Evolutionary conservation across 2,113 vertebrate species (phyloP).

Genomic region (Dunckerocampus dactyliophorus): DNA sequence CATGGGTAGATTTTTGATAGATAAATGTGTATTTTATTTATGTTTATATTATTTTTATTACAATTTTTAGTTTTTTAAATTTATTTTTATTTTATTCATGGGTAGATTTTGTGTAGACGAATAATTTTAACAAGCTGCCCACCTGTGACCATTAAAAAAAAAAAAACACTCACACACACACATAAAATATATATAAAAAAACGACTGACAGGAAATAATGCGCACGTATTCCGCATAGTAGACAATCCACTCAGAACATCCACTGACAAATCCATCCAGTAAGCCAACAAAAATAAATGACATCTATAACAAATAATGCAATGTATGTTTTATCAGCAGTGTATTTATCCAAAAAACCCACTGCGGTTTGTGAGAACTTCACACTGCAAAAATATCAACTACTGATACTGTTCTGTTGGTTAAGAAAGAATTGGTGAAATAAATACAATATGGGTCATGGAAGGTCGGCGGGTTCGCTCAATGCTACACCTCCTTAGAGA

Average conservation of each 20-base stretch:
- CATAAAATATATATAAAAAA: neutral
- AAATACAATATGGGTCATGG: slow-evolving; percentile 22
- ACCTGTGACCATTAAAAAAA: slow-evolving; percentile 23
- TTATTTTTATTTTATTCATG: neutral
- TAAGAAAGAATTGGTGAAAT: slow-evolving; percentile 13
- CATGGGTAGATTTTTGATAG: too few species aligned
- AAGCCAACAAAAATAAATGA: neutral
- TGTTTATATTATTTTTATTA: too few species aligned
- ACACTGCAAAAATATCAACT: slow-evolving; percentile 1
- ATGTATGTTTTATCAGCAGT: slow-evolving; percentile 3
- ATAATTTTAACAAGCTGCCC: slow-evolving; percentile 2
- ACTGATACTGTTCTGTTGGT: neutral
- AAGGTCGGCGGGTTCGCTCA: slow-evolving; percentile 19
- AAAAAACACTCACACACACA: too few species aligned
- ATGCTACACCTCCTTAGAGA: slow-evolving; percentile 13
- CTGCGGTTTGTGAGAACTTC: neutral
- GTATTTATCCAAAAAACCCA: slow-evolving; percentile 11
- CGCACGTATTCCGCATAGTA: neutral
- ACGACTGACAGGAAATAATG: slow-evolving; percentile 1
- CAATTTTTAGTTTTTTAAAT: too few species aligned
- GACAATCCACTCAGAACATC: slow-evolving; percentile 1
- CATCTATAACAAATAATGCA: neutral
- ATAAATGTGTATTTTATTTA: too few species aligned
- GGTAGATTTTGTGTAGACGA: too few species aligned
- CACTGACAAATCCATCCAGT: too few species aligned